phyloP scores from a whole-genome alignment of 2,888 invertebrate species.

The Apantesis nais region DNA sequence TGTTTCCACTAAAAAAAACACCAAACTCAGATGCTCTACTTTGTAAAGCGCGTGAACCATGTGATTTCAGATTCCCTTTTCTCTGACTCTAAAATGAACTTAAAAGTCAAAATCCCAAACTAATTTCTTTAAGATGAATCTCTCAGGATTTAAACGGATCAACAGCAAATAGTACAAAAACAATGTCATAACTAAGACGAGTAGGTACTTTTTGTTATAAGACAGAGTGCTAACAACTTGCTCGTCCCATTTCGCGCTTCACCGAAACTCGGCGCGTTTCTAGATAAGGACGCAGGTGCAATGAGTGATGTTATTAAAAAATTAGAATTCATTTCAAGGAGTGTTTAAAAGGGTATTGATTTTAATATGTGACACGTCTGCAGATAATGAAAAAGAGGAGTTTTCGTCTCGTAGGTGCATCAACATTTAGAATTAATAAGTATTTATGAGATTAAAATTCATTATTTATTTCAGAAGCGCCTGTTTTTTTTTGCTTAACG shows the following conservation, averaged over 20 bases:
- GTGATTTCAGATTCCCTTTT: background rate
- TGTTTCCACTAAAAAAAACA: too few relatives aligned
- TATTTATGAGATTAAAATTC: too few relatives aligned
- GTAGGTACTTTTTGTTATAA: conserved; percentile 54
- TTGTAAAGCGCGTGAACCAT: background rate
- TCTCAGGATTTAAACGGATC: conserved; percentile 26
- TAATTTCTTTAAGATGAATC: conserved; percentile 5
- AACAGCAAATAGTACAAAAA: conserved; percentile 43
- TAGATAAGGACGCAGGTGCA: conserved; percentile 19
- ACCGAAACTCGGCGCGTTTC: conserved; percentile 40
- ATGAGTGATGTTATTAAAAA: conserved; percentile 3
- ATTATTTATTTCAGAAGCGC: too few relatives aligned
- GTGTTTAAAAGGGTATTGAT: background rate
- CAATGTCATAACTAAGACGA: conserved; percentile 36
- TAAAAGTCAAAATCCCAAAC: background rate
- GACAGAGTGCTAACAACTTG: conserved; percentile 68
- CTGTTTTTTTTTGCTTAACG: background rate
- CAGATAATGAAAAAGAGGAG: background rate
- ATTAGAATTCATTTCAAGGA: background rate
- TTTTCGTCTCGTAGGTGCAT: background rate
- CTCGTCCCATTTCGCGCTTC: conserved; percentile 66
- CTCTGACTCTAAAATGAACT: background rate
- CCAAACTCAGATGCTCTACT: too few relatives aligned
- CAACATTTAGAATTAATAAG: too few relatives aligned
- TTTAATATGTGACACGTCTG: background rate